phyloP scores from a whole-genome alignment of 2,797 vertebrate species.

The Tadarida brasiliensis region DNA sequence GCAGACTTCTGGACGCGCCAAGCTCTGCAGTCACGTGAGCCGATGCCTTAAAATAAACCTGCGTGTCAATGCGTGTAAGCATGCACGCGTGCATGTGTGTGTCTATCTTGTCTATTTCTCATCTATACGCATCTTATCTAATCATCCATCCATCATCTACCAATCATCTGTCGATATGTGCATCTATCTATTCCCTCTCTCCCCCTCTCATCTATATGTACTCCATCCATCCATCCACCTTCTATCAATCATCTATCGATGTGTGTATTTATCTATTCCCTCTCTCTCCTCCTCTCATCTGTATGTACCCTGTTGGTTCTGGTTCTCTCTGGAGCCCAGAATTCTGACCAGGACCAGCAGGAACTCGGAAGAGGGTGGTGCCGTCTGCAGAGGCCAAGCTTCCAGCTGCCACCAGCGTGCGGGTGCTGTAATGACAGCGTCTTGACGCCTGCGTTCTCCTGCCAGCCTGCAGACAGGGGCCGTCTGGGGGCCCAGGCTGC shows the following conservation, averaged over 20 bases:
- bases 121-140: too few species aligned
- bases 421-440: constrained; percentile 72
- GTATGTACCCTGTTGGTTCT: neutral
- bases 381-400: constrained; percentile 76
- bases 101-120: neutral
- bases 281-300: neutral
- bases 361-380: constrained; percentile 72
- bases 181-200: too few species aligned
- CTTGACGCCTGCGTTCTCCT: constrained; percentile 77
- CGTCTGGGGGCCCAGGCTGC: neutral
- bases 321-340: neutral
- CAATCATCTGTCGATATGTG: neutral
- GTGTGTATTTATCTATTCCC: neutral
- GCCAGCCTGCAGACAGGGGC: constrained; percentile 51
- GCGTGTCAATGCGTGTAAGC: neutral
- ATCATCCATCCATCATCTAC: neutral
- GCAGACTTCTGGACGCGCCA: neutral
- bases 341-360: neutral
- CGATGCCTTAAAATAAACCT: neutral
- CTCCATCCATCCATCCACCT: neutral
- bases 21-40: neutral
- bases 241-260: neutral
- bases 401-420: constrained; percentile 73
- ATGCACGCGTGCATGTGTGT: neutral
- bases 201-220: neutral